phyloP scores from a whole-genome alignment of 2,113 vertebrate genomes.

The Bucco capensis region DNA sequence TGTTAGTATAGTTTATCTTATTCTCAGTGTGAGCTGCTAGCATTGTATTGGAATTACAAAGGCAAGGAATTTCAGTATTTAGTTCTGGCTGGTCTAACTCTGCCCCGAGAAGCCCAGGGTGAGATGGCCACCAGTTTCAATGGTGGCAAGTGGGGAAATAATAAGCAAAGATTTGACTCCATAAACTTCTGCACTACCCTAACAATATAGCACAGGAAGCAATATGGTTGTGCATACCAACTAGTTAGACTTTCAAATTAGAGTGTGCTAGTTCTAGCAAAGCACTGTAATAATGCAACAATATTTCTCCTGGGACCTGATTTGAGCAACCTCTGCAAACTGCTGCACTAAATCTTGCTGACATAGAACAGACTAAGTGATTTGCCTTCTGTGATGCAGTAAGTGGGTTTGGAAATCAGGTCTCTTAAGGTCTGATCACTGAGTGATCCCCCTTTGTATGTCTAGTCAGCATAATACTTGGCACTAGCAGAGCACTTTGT shows the following conservation, averaged over 20 bases:
- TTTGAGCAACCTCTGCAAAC: not conserved
- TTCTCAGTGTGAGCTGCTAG: not conserved
- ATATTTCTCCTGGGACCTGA: not conserved
- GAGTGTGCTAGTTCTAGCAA: not conserved
- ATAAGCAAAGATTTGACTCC: not conserved
- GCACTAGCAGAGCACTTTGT: not conserved
- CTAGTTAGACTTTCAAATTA: not conserved
- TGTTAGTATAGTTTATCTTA: not conserved
- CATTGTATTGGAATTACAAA: fast-evolving
- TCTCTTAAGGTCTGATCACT: not conserved
- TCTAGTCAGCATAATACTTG: not conserved
- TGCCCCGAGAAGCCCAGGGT: not conserved
- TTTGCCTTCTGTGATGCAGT: not conserved
- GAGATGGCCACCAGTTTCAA: not conserved
- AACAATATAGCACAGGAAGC: not conserved
- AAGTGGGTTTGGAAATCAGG: not conserved
- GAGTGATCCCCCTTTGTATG: fast-evolving
- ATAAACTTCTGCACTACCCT: not conserved
- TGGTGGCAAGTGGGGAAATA: not conserved
- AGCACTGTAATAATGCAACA: not conserved
- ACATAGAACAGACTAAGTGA: fast-evolving
- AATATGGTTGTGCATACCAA: fast-evolving
- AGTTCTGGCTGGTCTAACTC: not conserved
- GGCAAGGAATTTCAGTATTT: not conserved
- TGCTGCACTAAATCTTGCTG: not conserved